Evolutionary conservation across 1,140 invertebrate species (phyloP).

Genomic region (Drosophila teissieri): DNA sequence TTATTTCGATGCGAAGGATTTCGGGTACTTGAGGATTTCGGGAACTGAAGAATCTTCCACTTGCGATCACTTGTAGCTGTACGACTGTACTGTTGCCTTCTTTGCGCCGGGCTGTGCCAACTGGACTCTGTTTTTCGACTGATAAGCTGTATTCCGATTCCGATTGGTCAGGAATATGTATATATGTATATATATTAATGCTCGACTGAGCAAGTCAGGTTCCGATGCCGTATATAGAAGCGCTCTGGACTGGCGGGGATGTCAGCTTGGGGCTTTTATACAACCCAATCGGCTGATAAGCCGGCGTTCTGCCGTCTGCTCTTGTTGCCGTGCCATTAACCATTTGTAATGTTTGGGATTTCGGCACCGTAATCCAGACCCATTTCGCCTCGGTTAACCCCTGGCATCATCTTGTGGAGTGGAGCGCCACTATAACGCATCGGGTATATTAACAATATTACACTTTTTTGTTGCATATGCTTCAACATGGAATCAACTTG

Average conservation of each 20-base stretch:
- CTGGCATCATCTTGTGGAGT: neutral
- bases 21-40: neutral
- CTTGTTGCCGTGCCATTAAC: constrained; percentile 45
- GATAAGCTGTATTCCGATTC: constrained; percentile 21
- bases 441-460: neutral
- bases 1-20: constrained; percentile 17
- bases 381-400: neutral
- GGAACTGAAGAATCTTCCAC: constrained; percentile 22
- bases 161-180: constrained; percentile 17
- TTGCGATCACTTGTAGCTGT: constrained; percentile 54
- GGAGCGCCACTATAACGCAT: neutral
- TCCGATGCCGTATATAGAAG: constrained; percentile 13
- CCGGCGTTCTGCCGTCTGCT: constrained; percentile 25
- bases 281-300: constrained; percentile 21
- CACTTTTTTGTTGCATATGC: neutral
- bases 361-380: neutral
- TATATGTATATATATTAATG: too few relatives aligned
- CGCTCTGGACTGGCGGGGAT: constrained; percentile 15
- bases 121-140: constrained; percentile 46
- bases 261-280: constrained; percentile 35
- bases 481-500: neutral
- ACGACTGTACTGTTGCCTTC: constrained; percentile 56
- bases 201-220: neutral
- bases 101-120: constrained; percentile 1
- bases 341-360: constrained; percentile 17